phyloP scores from a whole-genome alignment of 2,113 vertebrate genomes.

The Microtus oregoni region DNA sequence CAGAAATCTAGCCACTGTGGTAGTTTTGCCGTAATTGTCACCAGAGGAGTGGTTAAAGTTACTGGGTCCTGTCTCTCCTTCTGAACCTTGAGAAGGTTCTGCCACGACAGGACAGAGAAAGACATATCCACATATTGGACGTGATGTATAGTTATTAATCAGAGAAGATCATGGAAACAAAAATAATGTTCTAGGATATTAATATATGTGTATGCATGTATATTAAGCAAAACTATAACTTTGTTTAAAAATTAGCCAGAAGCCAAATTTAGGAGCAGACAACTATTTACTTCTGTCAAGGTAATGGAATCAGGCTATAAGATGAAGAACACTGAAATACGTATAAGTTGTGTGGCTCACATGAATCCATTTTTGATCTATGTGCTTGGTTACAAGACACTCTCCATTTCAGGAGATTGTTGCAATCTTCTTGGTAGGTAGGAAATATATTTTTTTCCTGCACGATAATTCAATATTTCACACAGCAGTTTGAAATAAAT shows the following conservation, averaged over 20 bases:
- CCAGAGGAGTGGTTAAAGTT: conserved; percentile 2
- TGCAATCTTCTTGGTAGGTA: conserved; percentile 80
- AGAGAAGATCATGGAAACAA: conserved; percentile 26
- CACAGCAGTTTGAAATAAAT: conserved; percentile 79
- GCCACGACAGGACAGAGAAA: neutral
- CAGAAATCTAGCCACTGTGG: neutral
- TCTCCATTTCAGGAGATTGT: conserved; percentile 80
- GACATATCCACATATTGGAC: neutral
- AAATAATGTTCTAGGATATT: neutral
- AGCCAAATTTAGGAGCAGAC: conserved; percentile 29
- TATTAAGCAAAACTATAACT: conserved; percentile 34
- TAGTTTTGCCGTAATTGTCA: neutral
- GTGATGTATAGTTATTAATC: neutral
- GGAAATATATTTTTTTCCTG: conserved; percentile 64
- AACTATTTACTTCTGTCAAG: conserved; percentile 57
- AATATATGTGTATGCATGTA: neutral
- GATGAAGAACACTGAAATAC: conserved; percentile 62
- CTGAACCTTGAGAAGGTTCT: conserved; percentile 5
- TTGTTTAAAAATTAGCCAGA: conserved; percentile 53
- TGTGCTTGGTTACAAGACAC: conserved; percentile 79
- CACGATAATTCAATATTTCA: conserved; percentile 81
- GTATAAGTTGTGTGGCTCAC: conserved; percentile 56
- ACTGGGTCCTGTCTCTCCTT: neutral
- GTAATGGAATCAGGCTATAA: conserved; percentile 60
- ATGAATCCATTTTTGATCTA: conserved; percentile 80